Conservation (phyloP, 2,113 vertebrate genomes). For the Spermophilus dauricus region DNA sequence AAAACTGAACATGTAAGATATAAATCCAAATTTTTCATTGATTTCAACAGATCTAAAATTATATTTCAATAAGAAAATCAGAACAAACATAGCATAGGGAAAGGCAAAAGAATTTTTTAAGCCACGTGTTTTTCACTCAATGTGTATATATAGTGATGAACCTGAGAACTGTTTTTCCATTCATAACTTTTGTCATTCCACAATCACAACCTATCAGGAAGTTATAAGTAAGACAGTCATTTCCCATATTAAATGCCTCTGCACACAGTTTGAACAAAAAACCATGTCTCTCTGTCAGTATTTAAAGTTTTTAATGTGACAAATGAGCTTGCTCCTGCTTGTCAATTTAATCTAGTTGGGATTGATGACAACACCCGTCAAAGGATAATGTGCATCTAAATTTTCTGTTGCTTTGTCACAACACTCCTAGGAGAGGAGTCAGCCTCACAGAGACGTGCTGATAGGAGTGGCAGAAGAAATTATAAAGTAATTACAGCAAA, state of each 20-base stretch:
- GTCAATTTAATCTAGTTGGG: neutral
- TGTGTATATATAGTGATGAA: neutral
- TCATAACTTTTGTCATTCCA: neutral
- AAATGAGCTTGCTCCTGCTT: neutral
- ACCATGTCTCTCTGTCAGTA: neutral
- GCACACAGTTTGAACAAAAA: slow-evolving; percentile 36
- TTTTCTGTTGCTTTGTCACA: neutral
- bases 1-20: neutral
- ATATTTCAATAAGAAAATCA: slow-evolving; percentile 33
- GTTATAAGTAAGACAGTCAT: neutral
- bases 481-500: neutral
- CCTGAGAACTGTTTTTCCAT: neutral
- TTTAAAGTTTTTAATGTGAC: slow-evolving; percentile 20
- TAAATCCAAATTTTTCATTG: slow-evolving; percentile 16
- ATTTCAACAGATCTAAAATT: slow-evolving; percentile 20
- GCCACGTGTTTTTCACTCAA: neutral
- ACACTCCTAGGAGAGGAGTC: neutral
- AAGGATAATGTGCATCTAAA: neutral
- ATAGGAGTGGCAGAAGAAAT: neutral
- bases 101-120: neutral
- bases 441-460: neutral
- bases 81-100: neutral
- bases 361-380: neutral
- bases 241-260: slow-evolving; percentile 7
- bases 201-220: neutral